Percentiles rank a stretch among this genome's conserved stretches.
These are phyloP conservation scores for Myripristis murdjan DNA, from an alignment of 2,797 vertebrate genomes.

Conservation along the genomic window DNA sequence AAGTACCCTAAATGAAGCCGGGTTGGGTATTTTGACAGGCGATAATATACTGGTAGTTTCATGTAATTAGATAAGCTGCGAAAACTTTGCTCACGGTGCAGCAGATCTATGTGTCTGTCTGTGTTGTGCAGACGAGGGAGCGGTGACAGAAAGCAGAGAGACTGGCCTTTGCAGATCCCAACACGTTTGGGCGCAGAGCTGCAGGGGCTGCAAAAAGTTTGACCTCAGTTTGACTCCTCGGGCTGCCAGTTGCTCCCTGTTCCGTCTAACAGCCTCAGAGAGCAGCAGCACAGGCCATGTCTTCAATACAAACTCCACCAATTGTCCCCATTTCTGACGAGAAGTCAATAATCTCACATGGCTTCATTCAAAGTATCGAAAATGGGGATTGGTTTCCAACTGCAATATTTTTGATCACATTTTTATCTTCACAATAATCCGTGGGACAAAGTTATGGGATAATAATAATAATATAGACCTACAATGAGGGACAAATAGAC, in stretches of 20 bases:
- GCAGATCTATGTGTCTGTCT: slow-evolving; percentile 34
- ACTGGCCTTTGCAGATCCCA: slow-evolving; percentile 70
- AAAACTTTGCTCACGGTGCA: slow-evolving; percentile 51
- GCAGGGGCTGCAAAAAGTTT: slow-evolving; percentile 77
- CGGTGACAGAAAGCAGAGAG: slow-evolving; percentile 60
- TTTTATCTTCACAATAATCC: background rate
- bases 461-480: no score
- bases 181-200: slow-evolving; percentile 78
- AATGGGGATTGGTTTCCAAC: background rate
- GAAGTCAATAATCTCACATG: no score
- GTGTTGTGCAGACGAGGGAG: no score
- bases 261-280: slow-evolving; percentile 44
- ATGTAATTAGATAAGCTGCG: slow-evolving; percentile 66
- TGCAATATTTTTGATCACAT: background rate
- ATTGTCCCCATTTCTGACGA: no score
- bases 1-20: slow-evolving; percentile 25
- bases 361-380: no score
- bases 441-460: no score
- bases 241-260: slow-evolving; percentile 74
- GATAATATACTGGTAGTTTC: slow-evolving; percentile 50
- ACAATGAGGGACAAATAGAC: background rate
- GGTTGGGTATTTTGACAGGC: slow-evolving; percentile 35
- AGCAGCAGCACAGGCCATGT: slow-evolving; percentile 43
- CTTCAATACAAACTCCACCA: slow-evolving; percentile 25
- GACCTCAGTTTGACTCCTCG: slow-evolving; percentile 90